A percentile compares a stretch with the other conserved stretches of the same genome.
phyloP scores from a whole-genome alignment of 2,113 vertebrate species.

The Amazona vittata region DNA sequence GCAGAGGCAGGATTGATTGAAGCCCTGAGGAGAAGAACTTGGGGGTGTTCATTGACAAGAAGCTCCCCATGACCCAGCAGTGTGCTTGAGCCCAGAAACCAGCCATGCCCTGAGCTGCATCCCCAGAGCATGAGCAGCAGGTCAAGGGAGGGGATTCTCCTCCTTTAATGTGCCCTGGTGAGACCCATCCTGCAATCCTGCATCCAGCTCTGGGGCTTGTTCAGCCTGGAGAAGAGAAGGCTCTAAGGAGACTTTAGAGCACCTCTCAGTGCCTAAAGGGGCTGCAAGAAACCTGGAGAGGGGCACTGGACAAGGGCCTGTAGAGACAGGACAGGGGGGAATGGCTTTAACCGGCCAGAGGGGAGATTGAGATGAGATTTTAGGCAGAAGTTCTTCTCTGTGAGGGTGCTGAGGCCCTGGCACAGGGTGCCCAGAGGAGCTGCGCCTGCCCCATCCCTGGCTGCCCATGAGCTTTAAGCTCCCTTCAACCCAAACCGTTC shows the following conservation, averaged over 20 bases:
- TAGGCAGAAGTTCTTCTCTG: neutral
- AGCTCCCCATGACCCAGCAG: neutral
- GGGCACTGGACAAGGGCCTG: neutral
- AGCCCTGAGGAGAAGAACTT: neutral
- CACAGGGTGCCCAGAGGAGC: neutral
- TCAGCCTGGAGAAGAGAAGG: neutral
- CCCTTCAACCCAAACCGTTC: neutral
- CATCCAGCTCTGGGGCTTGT: neutral
- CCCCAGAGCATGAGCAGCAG: neutral
- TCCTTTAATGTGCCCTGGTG: neutral
- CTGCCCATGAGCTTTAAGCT: neutral
- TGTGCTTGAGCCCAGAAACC: neutral
- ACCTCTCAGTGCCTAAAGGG: neutral
- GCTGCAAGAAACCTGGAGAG: neutral
- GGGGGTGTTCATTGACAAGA: neutral
- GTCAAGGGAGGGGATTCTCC: neutral
- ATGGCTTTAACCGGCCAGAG: neutral
- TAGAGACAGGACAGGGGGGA: neutral
- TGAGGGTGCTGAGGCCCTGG: rapidly evolving
- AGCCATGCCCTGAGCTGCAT: neutral
- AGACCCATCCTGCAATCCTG: neutral
- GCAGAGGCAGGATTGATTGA: neutral
- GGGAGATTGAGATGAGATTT: too few relatives aligned
- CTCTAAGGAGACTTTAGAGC: neutral
- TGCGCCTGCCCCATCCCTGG: neutral